Percentiles rank a stretch among this genome's conserved stretches.
phyloP scores from a whole-genome alignment of 2,113 vertebrate species.

The Ictalurus furcatus region DNA sequence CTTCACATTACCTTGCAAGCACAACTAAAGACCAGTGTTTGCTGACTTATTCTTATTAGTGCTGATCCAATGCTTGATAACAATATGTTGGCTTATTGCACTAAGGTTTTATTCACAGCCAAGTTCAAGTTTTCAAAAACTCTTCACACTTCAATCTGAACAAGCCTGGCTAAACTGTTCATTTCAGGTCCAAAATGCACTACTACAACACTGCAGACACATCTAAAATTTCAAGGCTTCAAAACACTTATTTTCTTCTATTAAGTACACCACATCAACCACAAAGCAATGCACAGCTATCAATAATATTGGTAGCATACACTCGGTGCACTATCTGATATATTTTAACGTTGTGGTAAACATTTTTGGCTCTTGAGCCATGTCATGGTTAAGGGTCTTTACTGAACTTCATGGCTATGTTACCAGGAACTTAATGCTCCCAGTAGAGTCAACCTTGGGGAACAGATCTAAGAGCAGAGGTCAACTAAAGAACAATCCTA shows the following conservation, averaged over 20 bases:
- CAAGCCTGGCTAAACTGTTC: not conserved
- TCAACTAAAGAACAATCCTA: not conserved
- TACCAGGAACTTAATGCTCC: not conserved
- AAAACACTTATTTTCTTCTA: not conserved
- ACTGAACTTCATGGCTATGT: not conserved
- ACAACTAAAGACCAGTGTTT: not conserved
- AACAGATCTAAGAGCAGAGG: not conserved
- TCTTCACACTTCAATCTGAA: slow-evolving; percentile 6
- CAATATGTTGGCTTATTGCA: not conserved
- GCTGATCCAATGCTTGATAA: not conserved
- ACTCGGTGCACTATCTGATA: not conserved
- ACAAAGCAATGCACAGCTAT: not conserved
- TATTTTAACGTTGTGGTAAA: not conserved
- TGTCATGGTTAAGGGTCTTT: not conserved
- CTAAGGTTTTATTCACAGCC: not conserved
- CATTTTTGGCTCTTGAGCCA: not conserved
- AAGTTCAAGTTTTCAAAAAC: not conserved
- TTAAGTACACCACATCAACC: not conserved
- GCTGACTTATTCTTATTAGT: not conserved
- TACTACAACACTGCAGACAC: not conserved
- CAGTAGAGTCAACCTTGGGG: not conserved
- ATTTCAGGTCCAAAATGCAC: not conserved
- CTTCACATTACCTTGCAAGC: not conserved
- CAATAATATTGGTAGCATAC: not conserved
- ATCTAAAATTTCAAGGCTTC: not conserved